phyloP scores from a whole-genome alignment of 1,140 invertebrate species.

The Coboldia fuscipes region DNA sequence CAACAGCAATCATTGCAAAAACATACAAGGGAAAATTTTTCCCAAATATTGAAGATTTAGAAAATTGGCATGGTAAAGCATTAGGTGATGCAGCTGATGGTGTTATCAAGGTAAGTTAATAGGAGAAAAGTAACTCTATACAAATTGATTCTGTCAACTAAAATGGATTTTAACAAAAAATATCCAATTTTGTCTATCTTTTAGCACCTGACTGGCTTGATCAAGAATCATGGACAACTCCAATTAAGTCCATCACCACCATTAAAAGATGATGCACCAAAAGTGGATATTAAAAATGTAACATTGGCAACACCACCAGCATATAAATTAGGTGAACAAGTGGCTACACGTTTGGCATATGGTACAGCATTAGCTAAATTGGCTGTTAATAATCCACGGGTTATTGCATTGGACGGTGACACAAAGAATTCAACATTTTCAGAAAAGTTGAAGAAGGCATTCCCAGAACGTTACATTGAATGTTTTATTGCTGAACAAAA shows the following conservation, averaged over 20 bases:
- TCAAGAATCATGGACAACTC: conserved; percentile 36
- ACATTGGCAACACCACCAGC: conserved; percentile 61
- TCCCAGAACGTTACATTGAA: conserved; percentile 71
- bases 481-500: conserved; percentile 99
- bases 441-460: conserved; percentile 68
- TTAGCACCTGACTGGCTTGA: conserved; percentile 36
- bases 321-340: conserved; percentile 58
- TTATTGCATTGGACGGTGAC: conserved; percentile 87
- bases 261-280: conserved; percentile 42
- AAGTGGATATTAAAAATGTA: conserved; percentile 50
- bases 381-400: conserved; percentile 57
- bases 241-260: conserved; percentile 38
- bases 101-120: conserved; percentile 37
- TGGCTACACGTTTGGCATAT: conserved; percentile 89
- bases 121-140: too few relatives aligned
- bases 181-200: conserved; percentile 12
- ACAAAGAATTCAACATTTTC: conserved; percentile 98
- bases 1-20: conserved; percentile 86
- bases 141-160: too few relatives aligned
- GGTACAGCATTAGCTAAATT: conserved; percentile 82
- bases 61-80: conserved; percentile 97
- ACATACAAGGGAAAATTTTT: conserved; percentile 91
- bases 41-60: conserved; percentile 67
- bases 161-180: background rate
- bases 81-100: conserved; percentile 59